Percentiles rank a stretch among this genome's conserved stretches.
phyloP scores from a whole-genome alignment of 2,888 invertebrate species.

The Belgica antarctica region DNA sequence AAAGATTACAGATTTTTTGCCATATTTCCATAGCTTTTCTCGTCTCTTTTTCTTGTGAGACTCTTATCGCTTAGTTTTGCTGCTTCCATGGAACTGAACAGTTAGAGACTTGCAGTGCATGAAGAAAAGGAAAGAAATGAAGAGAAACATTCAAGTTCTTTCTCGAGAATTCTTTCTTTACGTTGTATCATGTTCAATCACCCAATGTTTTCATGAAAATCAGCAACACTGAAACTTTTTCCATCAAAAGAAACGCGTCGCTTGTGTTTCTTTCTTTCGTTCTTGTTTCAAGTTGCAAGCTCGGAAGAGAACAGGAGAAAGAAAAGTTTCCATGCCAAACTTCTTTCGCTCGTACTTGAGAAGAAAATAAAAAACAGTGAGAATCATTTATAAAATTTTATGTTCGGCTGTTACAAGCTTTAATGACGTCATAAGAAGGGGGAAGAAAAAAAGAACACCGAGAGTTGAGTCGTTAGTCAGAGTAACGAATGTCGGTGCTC shows the following conservation, averaged over 20 bases:
- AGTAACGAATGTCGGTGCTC: constrained; percentile 9
- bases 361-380: constrained; percentile 35
- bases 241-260: constrained; percentile 26
- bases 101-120: constrained; percentile 11
- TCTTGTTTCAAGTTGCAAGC: not conserved
- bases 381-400: constrained; percentile 42
- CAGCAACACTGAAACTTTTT: constrained; percentile 3
- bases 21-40: too few species aligned
- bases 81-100: not conserved
- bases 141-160: not conserved
- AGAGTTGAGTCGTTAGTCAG: constrained; percentile 27
- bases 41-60: not conserved
- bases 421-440: constrained; percentile 37
- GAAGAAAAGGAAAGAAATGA: not conserved
- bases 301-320: constrained; percentile 12
- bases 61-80: not conserved
- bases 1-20: constrained; percentile 24
- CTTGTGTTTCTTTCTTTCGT: not conserved
- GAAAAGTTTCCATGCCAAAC: constrained; percentile 16
- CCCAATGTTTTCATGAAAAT: not conserved
- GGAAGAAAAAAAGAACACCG: not conserved
- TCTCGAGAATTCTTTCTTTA: not conserved
- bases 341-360: not conserved
- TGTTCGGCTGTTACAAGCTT: constrained; percentile 33
- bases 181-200: constrained; percentile 24